Evolutionary conservation across 2,113 vertebrate genomes (phyloP), one percentile per base, ranked within the genome.

Genomic region (Polypterus bichir): DNA sequence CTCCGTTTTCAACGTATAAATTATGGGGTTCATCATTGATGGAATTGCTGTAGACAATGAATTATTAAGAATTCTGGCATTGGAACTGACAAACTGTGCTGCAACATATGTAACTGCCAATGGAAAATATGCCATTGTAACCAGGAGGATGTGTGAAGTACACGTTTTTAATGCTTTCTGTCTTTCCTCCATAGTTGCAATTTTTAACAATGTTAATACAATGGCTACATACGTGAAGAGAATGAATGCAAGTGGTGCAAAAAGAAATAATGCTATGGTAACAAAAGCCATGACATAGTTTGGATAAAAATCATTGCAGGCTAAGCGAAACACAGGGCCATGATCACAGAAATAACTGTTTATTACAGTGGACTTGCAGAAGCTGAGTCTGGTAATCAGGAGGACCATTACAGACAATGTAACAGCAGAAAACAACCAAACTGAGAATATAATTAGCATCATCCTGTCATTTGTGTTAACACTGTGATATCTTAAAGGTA

Each of bases 341-440:
- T 82, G 70, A 44, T 81, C 74, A 70, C 80, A 81, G 63, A 77
- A 83, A 66, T 63, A 84, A 62, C 81, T 82, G 4, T 78, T 70
- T 49, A 86, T 54, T 52, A 78, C 68, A 57, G 75, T 69, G 52
- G 77, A 76, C 1, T 68, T 63, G 66, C 82, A 86, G 60, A 76
- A 72, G 9, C 81, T 83, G 48, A 84, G 77, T 61, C 68, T 65
- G 2, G 66, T 81, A 1, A 83, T 45, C 6, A 80, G 64, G 3
- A 64, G 56, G 7, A 65, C 62, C 2, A 65, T 27, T 44, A 67
- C n/a, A 0, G 72, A 4, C 3, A 54, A 7, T 8, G 60, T 47
- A 46, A 44, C 10, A 1, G 70, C 5, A n/a, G 52, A 27, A 61
- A 77, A 68, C 1, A 70, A 0, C 82, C 81, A 83, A 60, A 66